Evolutionary conservation across 2,797 vertebrate genomes (phyloP), one percentile per base, ranked within the genome.

Genomic region (Poecilia gillii): DNA sequence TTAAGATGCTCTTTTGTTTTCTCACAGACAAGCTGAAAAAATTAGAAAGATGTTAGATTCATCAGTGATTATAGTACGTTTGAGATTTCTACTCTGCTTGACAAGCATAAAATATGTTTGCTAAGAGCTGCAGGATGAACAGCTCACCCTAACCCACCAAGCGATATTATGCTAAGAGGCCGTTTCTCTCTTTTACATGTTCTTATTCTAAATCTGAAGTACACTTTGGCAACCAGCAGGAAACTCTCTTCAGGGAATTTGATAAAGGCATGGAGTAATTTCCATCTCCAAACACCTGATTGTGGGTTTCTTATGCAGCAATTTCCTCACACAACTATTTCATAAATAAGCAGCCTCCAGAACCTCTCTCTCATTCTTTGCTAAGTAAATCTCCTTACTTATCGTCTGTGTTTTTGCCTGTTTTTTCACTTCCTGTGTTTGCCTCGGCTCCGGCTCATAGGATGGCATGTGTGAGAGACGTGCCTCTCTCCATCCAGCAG

Each of bases 401-500:
- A 72, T 82, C 31, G 74, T 72, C 59, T 33, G 13, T 33, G 76
- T 74, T 76, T 59, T 73, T 62, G 51, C 4, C 45, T 47, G 79
- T 83, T 85, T 79, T 81, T 85, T 86, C 57, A 41, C 78, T 75
- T 46, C 46, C 75, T 47, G 74, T 87, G 76, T 90, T 90, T 89
- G 79, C 85, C 84, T 87, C 80, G 33, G 75, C 85, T 88, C 77
- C 43, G 46, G 79, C 83, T 87, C 45, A 62, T 76, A 76, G 72
- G 80, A 82, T 71, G 84, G 83, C 79, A 80, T 82, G 86, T 83
- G 84, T 84, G 85, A 84, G 90, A 77, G 85, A 85, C 81, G 90
- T 91, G 95, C 93, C 93, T 91, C 91, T 94, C 83, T 94, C 96
- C 93, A 95, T 95, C 93, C 93, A 88, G 93, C 86, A 90, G 92